Evolutionary conservation across 2,113 vertebrate species (phyloP), one percentile per base, ranked within the genome.

Genomic region (Macrotis lagotis): DNA sequence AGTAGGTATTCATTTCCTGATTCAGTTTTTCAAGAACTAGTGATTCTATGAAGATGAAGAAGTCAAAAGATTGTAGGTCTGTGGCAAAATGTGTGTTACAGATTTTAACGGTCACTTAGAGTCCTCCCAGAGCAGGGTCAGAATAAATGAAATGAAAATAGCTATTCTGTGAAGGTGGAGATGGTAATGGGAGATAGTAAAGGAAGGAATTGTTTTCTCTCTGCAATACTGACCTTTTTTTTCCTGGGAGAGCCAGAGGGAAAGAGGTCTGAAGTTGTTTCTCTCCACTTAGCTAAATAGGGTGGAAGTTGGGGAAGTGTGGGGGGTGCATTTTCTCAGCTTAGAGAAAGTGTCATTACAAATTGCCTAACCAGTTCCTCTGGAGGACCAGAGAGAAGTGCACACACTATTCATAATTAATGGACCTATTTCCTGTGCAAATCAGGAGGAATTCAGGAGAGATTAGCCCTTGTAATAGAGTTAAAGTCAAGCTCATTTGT

Each of bases 401-500:
- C 96, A 97, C 93, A 95, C n/a, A 93, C 92, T 89, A 93, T 98
- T 92, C 95, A 96, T 98, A 97, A 98, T 96, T 94, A 98, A 97
- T 95, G 90, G 97, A 91, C 91, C 95, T 3, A 47, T 96, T 98
- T 98, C 95, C 97, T 96, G 94, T 94, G 96, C 83, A 93, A 97
- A 98, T 97, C 88, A 66, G 96, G 91, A 1, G 47, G 95, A 97
- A 97, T 94, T 83, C 48, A 88, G 94, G 95, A 94, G 96, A 98
- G 95, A 97, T 97, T 96, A 97, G 47, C 47, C 91, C 53, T 53
- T 89, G 51, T 96, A 97, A 97, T 93, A 59, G 92, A 97, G 91
- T 96, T 92, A 97, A 97, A 97, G 96, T 97, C 88, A 94, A 96
- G 59, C 26, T 98, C 97, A 96, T 98, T 98, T 97, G 37, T 97